phyloP scores from a whole-genome alignment of 2,113 vertebrate species.

The Thoracochromis brauschi region DNA sequence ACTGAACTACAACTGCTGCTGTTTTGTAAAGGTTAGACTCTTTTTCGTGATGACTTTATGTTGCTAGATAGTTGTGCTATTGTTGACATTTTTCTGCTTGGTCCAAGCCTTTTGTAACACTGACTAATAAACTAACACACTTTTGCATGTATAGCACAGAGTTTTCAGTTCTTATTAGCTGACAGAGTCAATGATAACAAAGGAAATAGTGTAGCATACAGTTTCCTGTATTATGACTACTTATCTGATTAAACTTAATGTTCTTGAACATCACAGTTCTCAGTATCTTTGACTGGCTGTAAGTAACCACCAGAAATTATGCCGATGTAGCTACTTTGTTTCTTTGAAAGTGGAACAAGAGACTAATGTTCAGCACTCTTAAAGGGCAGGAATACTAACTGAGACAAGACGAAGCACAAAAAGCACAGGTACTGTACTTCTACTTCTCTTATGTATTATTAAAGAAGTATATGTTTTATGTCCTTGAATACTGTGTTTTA shows the following conservation, averaged over 20 bases:
- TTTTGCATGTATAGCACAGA: background rate
- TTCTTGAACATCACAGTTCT: background rate
- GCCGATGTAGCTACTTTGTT: background rate
- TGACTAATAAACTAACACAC: background rate
- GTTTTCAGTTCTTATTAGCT: background rate
- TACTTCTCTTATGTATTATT: background rate
- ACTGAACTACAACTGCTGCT: background rate
- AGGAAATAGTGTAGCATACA: background rate
- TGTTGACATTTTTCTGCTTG: background rate
- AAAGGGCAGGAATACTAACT: background rate
- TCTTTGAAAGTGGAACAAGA: background rate
- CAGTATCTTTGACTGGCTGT: background rate
- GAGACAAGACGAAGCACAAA: background rate
- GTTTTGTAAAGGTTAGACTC: background rate
- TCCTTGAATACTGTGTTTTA: background rate
- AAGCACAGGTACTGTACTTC: background rate
- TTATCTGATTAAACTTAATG: background rate
- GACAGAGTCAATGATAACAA: background rate
- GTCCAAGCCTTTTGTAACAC: background rate
- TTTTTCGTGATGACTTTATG: background rate
- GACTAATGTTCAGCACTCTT: background rate
- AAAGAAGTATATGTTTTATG: constrained; percentile 10
- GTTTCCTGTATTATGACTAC: background rate
- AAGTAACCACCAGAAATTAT: background rate
- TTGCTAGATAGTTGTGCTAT: background rate